Percentiles rank a stretch among this genome's conserved stretches.
phyloP scores from a whole-genome alignment of 2,797 vertebrate species.

The Morus bassanus region DNA sequence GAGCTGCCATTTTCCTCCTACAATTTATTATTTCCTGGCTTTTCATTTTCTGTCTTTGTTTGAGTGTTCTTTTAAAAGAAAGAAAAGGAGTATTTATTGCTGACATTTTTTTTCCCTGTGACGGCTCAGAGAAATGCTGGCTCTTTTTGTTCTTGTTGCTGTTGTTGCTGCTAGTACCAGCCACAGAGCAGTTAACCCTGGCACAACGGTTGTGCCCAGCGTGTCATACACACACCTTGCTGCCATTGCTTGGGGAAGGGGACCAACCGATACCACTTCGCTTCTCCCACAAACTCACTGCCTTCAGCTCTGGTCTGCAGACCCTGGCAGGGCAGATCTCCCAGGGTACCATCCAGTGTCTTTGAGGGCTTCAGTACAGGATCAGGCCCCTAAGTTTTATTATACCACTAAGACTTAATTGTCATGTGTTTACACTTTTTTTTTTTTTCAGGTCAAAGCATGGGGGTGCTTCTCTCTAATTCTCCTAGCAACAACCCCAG shows the following conservation, averaged over 20 bases:
- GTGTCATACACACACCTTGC: not conserved
- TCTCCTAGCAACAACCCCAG: not conserved
- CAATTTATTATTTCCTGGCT: conserved; percentile 29
- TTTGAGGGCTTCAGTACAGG: not conserved
- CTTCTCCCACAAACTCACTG: not conserved
- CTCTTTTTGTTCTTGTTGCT: not conserved
- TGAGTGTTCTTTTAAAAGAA: conserved; percentile 28
- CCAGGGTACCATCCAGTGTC: not conserved
- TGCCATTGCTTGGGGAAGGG: not conserved
- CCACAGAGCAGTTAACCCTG: not conserved
- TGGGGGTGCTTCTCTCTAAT: not conserved
- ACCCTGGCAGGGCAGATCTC: not conserved
- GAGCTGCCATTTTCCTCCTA: conserved; percentile 42
- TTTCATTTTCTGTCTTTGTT: conserved; percentile 42
- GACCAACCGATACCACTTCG: not conserved
- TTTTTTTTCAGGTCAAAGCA: not conserved
- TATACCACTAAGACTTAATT: conserved; percentile 40
- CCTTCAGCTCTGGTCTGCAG: not conserved
- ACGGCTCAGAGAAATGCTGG: not conserved
- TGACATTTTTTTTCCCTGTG: not conserved
- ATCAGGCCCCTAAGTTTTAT: not conserved
- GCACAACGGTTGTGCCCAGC: rapidly evolving
- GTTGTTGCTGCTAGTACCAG: not conserved
- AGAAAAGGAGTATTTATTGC: conserved; percentile 63
- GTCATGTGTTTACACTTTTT: conserved; percentile 45